These are phyloP conservation scores for Fabriciana adippe DNA, from an alignment of 2,888 invertebrate genomes.

Conservation along the genomic window DNA sequence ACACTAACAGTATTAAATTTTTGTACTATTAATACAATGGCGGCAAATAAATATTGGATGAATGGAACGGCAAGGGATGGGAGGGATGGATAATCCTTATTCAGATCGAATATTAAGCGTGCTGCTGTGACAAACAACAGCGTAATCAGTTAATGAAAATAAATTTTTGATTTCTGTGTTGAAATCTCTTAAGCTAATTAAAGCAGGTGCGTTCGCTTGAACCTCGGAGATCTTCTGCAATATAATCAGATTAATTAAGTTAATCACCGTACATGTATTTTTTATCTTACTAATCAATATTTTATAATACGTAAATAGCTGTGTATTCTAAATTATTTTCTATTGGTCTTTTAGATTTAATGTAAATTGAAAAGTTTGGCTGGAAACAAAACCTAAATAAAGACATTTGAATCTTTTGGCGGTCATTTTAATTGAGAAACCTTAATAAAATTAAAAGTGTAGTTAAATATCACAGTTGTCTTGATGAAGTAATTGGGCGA, in stretches of 20 bases:
- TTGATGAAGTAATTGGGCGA: slow-evolving; percentile 40
- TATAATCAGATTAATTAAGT: slow-evolving; percentile 20
- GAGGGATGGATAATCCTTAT: slow-evolving; percentile 65
- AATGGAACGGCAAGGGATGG: slow-evolving; percentile 55
- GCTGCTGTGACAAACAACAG: slow-evolving; percentile 36
- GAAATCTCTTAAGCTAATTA: slow-evolving; percentile 22
- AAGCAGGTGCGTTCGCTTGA: slow-evolving; percentile 17
- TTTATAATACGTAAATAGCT: slow-evolving; percentile 7
- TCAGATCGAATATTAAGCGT: slow-evolving; percentile 57
- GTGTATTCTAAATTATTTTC: background rate
- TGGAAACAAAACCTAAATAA: too few species aligned
- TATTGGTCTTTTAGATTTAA: too few species aligned
- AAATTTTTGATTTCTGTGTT: slow-evolving; percentile 19
- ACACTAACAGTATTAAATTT: slow-evolving; percentile 80
- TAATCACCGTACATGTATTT: slow-evolving; percentile 11
- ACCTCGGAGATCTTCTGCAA: slow-evolving; percentile 9
- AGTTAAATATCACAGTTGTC: slow-evolving; percentile 16
- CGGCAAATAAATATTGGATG: slow-evolving; percentile 77
- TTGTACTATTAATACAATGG: slow-evolving; percentile 76
- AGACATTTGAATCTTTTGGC: background rate
- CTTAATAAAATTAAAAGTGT: slow-evolving; percentile 12
- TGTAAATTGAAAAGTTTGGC: too few species aligned
- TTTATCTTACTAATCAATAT: slow-evolving; percentile 4
- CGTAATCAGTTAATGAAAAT: slow-evolving; percentile 39
- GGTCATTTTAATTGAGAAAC: background rate